Evolutionary conservation across 2,888 invertebrate genomes (phyloP).

Genomic region (Toxonevra muliebris): DNA sequence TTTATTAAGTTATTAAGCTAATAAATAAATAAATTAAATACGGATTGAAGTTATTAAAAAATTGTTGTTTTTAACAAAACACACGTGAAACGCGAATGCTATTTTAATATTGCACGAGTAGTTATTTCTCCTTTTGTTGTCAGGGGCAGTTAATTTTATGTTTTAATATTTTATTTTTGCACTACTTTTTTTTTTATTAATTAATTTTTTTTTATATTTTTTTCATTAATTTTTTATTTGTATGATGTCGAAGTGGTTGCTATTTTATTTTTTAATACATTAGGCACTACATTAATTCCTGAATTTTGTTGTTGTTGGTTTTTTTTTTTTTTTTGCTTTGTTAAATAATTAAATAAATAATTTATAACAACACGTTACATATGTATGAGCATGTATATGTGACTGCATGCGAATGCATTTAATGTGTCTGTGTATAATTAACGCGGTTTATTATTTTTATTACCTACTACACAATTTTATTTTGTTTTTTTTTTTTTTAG

Average conservation of each 20-base stretch:
- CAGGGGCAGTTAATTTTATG: background rate
- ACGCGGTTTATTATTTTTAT: no score
- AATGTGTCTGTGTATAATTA: no score
- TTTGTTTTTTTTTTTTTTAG: no score
- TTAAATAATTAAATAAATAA: slow-evolving; percentile 31
- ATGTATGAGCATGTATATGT: no score
- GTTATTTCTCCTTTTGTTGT: background rate
- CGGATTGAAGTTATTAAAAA: no score
- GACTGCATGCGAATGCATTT: no score
- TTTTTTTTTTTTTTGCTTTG: slow-evolving; percentile 6
- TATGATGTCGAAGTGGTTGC: no score
- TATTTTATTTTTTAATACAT: background rate
- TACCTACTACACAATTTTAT: no score
- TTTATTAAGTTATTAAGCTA: no score
- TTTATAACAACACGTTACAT: slow-evolving; percentile 19
- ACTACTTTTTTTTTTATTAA: background rate
- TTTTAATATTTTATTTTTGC: background rate
- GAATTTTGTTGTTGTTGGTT: slow-evolving; percentile 18
- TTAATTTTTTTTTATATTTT: background rate
- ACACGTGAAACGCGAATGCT: no score
- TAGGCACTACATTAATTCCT: slow-evolving; percentile 30
- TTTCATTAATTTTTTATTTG: background rate
- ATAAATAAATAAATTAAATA: no score
- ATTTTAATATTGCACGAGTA: background rate
- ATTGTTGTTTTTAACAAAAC: no score